Base-by-base conservation (phyloP, 1,140 invertebrate species). In the Bombus fervidus region DNA sequence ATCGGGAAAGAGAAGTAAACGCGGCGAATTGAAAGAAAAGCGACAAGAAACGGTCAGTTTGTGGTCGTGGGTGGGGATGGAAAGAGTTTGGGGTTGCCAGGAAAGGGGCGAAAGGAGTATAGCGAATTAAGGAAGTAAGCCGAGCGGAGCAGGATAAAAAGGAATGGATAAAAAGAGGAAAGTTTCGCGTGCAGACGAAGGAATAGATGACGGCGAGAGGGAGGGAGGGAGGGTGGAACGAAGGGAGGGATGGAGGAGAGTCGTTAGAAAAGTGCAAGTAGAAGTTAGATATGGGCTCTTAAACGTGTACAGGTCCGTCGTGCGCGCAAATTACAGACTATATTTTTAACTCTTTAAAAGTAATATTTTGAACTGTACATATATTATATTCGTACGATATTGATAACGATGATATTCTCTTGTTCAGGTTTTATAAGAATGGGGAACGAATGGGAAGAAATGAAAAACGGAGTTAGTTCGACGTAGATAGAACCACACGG, bases 281-380 rank as follows among this genome's bases (percentile, higher is more conserved):
- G 81, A 88, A 85, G 88, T 80, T 87, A 85, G 79, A 89, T 87
- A 87, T 89, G 88, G 88, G 86, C 86, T 89, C 78, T 87, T 87
- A 89, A n/a, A 31, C 79, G 88, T 90, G 90, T 94, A 94, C 91
- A 94, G 93, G 91, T 95, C 93, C 93, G 93, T 93, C 92, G 92
- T 91, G 92, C 93, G 93, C 94, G 93, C 92, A 94, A 94, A 94
- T 93, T 94, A 93, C 92, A 94, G 90, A 94, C 91, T 95, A 95
- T 95, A 95, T 95, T 95, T 95, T 95, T 95, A 95, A 94, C 92
- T 95, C 93, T 95, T 93, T 94, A 94, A 94, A 94, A 93, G 83
- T 94, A 93, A 94, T 93, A 94, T 93, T 94, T 94, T 93, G 89
- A 94, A 91, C 87, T 94, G 91, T 94, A 92, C 87, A 89, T 92